Conservation (phyloP, 2,888 invertebrate genomes). For the Scaptodrosophila latifasciaeformis region DNA sequence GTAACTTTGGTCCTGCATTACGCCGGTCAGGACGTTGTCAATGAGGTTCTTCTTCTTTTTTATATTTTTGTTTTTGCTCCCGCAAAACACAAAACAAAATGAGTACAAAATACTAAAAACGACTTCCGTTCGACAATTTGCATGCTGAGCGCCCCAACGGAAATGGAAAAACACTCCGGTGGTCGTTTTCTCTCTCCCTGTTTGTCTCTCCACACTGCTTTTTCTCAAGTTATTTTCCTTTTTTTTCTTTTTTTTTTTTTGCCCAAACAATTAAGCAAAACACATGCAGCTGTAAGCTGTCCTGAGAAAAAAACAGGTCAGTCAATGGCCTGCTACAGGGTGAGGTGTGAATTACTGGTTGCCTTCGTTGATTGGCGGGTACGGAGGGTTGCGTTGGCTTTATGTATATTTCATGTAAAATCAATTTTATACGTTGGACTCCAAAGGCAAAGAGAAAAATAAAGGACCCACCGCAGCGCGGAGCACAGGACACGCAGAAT, state of each 20-base stretch:
- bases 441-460: neutral
- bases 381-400: constrained; percentile 5
- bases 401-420: constrained; percentile 63
- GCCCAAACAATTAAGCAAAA: constrained; percentile 55
- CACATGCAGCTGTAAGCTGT: constrained; percentile 1
- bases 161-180: constrained; percentile 62
- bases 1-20: constrained; percentile 68
- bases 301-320: constrained; percentile 11
- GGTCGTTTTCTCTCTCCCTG: constrained; percentile 18
- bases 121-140: constrained; percentile 64
- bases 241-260: constrained; percentile 15
- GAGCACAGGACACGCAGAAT: constrained; percentile 21
- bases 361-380: no score
- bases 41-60: no score
- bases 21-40: constrained; percentile 63
- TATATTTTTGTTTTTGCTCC: constrained; percentile 4
- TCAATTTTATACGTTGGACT: constrained; percentile 48
- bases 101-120: constrained; percentile 68
- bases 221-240: neutral
- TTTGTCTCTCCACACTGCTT: neutral
- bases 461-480: constrained; percentile 50
- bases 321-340: constrained; percentile 30
- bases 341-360: constrained; percentile 30
- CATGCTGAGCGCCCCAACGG: constrained; percentile 55
- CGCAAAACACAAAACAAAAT: constrained; percentile 41